These are phyloP conservation scores for Arrhopalites spinosus DNA, from an alignment of 2,888 invertebrate genomes.

Conservation along the genomic window DNA sequence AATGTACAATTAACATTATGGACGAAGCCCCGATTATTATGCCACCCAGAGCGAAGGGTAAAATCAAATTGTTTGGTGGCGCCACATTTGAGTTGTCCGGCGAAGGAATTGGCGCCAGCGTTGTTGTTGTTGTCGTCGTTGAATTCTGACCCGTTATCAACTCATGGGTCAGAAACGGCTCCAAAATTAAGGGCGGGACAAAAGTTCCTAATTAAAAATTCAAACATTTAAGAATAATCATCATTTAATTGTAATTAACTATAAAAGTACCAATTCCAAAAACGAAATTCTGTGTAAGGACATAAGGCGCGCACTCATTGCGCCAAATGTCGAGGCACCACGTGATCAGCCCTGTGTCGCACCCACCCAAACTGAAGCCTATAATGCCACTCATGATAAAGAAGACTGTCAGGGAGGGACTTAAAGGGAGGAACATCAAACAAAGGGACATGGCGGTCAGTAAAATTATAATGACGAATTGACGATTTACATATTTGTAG, in stretches of 20 bases:
- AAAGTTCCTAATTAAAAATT: slow-evolving; percentile 40
- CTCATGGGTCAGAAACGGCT: slow-evolving; percentile 36
- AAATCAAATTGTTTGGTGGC: no score
- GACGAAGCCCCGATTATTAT: not conserved
- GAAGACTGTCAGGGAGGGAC: slow-evolving; percentile 4
- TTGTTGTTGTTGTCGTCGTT: slow-evolving; percentile 17
- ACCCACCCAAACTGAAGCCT: slow-evolving; percentile 40
- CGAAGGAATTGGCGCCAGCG: no score
- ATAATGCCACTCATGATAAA: slow-evolving; percentile 27
- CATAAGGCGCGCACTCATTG: slow-evolving; percentile 32
- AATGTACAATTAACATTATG: not conserved
- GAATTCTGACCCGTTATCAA: slow-evolving; percentile 10
- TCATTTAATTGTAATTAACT: no score
- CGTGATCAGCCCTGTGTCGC: slow-evolving; percentile 43
- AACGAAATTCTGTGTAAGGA: slow-evolving; percentile 44
- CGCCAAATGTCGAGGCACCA: slow-evolving; percentile 49
- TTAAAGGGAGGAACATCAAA: not conserved
- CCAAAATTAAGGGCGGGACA: slow-evolving; percentile 35
- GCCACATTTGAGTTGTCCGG: no score
- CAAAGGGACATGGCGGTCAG: not conserved
- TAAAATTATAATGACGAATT: not conserved
- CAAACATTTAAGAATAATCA: no score
- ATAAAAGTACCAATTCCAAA: no score
- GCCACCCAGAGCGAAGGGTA: no score
- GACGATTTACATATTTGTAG: not conserved